Evolutionary conservation across 2,113 vertebrate species (phyloP), one percentile per base, ranked within the genome.

Genomic region (Sminthopsis crassicaudata): DNA sequence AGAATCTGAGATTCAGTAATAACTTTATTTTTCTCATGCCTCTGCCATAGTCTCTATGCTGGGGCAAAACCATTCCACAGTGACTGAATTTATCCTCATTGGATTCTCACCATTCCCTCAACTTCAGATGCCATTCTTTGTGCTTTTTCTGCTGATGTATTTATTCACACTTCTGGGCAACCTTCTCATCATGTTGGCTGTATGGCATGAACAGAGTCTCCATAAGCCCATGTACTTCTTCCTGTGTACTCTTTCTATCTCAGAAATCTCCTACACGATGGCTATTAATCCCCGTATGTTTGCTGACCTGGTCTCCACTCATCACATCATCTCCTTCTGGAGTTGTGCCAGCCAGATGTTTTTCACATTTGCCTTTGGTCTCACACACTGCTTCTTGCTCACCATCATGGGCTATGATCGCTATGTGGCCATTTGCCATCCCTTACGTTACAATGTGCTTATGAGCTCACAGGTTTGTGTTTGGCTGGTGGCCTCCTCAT

Each of bases 331-430:
- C 91, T 95, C 91, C 90, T 91, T 92, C 42, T 42, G 55, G 46
- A 89, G 50, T 23, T 95, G 94, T 42, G 55, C 92, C 53, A 92
- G 54, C 14, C 94, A 95, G 55, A 95, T 95, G 94, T 95, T 92
- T 53, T 95, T 95, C 55, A 92, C 92, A 25, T 95, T 95, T 90
- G 48, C 91, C 89, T 95, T 90, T 76, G 94, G 94, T 48, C 88
- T 95, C 89, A 76, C 94, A 9, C 84, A 95, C 54, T 90, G 88
- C n/a, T 95, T 95, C n/a, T 91, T 95, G n/a, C 91, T 95, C 88
- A 91, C 91, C 9, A 50, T 84, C 89, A 95, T 95, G 94, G 94
- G 91, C 53, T 95, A 95, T 22, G 93, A 94, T 36, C 54, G 93
- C 54, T 94, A 94, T 27, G 48, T 93, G 24, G 92, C 92, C 92